Evolutionary conservation across 2,888 invertebrate genomes (phyloP), one percentile per base, ranked within the genome.

Genomic region (Pseudoips prasinana): DNA sequence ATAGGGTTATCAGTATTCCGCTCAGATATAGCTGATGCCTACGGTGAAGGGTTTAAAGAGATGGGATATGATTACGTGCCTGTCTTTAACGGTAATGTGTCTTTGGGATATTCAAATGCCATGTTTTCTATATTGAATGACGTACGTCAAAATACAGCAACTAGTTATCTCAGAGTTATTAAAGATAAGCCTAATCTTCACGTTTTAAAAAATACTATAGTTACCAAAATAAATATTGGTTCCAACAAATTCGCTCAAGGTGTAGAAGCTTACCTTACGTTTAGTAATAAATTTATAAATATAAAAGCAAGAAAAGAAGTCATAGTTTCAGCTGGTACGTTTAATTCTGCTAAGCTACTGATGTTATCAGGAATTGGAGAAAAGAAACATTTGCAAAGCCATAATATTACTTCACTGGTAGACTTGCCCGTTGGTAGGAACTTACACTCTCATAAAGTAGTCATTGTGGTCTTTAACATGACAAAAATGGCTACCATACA

Each of bases 311-410:
- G 34, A 7, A 87, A 77, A 45, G 90, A 90, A 50, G 67, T 90
- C 0, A 82, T 90, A 19, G 22, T 89, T 7, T 79, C 86, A 1
- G 85, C 81, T 0, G 90, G 89, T 1, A 56, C 73, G 2, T 64
- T 90, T 8, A 81, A 84, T 33, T 75, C 86, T 0, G 86, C 90
- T 0, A 78, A 88, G 42, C 46, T 90, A 0, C 58, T 90, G 1
- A 80, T 89, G 74, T 49, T 89, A 0, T 90, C 90, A 0, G 90
- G 90, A 1, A 53, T 90, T 1, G 90, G 90, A 1, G 89, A 88
- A 0, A 52, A 44, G 23, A 36, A 69, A 0, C 76, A 86, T 25
- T 51, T 89, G 1, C 14, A 48, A 3, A 43, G 53, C 3, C 53
- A 74, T 1, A 60, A 64, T 1, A 86, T 90, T 10, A 9, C 60